Conservation (phyloP, 1,140 invertebrate genomes). For the Drosophila tristis region DNA sequence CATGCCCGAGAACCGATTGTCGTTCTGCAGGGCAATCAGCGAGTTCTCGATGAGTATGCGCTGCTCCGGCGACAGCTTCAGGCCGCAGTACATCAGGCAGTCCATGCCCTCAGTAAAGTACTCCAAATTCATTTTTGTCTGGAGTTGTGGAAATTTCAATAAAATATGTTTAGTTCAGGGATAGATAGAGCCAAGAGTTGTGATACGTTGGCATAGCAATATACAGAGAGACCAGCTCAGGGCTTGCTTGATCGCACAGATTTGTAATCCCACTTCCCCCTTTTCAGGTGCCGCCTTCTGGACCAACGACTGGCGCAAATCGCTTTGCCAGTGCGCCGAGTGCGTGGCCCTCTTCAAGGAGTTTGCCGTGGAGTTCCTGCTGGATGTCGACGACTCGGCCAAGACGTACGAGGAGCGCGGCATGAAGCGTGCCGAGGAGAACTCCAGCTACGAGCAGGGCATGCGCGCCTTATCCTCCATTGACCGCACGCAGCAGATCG, state of each 20-base stretch:
- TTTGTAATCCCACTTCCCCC: neutral
- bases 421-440: slow-evolving; percentile 85
- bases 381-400: slow-evolving; percentile 93
- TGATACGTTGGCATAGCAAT: neutral
- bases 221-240: neutral
- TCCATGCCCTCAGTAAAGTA: slow-evolving; percentile 76
- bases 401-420: slow-evolving; percentile 93
- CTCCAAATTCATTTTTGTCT: slow-evolving; percentile 76
- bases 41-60: slow-evolving; percentile 89
- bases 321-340: slow-evolving; percentile 89
- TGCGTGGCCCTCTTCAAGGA: slow-evolving; percentile 89
- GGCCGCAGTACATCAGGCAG: slow-evolving; percentile 85
- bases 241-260: neutral
- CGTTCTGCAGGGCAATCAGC: slow-evolving; percentile 88
- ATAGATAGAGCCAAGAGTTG: neutral
- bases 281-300: slow-evolving; percentile 87
- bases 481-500: slow-evolving; percentile 92
- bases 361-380: slow-evolving; percentile 89
- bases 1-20: slow-evolving; percentile 90
- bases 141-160: slow-evolving; percentile 8
- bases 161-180: slow-evolving; percentile 22
- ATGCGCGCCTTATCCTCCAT: slow-evolving; percentile 91
- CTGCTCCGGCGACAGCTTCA: slow-evolving; percentile 88
- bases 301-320: slow-evolving; percentile 89
- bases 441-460: slow-evolving; percentile 90